Evolutionary conservation across 2,113 vertebrate genomes (phyloP).

Genomic region (Cacatua alba): DNA sequence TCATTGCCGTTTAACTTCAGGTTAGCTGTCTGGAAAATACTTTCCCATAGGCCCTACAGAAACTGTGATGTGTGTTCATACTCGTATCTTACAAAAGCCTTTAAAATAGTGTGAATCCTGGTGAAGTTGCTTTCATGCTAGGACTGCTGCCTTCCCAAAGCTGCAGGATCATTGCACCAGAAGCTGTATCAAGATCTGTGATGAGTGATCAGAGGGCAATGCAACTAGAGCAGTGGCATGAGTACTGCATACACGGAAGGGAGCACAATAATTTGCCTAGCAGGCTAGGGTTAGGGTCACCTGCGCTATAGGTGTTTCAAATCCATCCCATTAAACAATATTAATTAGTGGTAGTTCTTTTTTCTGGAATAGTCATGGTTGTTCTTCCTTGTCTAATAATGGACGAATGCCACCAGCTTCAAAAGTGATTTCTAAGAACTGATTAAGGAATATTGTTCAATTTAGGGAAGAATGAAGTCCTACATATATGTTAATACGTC

Average conservation of each 20-base stretch:
- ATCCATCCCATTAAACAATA: neutral
- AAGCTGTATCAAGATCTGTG: neutral
- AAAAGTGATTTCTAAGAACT: constrained; percentile 9
- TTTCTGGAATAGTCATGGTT: neutral
- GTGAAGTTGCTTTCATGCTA: neutral
- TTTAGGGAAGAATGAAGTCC: constrained; percentile 4
- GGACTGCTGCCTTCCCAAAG: neutral
- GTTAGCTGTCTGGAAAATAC: neutral
- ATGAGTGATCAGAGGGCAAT: neutral
- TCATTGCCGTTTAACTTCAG: neutral
- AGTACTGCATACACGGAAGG: neutral
- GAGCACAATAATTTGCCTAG: neutral
- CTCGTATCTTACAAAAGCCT: neutral
- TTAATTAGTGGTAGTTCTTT: neutral
- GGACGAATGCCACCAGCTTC: neutral
- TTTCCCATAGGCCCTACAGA: neutral
- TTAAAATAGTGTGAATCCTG: neutral
- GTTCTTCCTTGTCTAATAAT: neutral
- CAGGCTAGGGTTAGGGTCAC: neutral
- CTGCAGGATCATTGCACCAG: neutral
- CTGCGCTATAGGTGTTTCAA: constrained; percentile 24
- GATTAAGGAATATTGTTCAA: constrained; percentile 43
- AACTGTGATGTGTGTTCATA: neutral
- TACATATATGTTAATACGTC: constrained; percentile 32
- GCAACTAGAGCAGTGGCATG: neutral